These are phyloP conservation scores for Cichlasoma orientale DNA, from an alignment of 2,797 vertebrate genomes.

Conservation along the genomic window DNA sequence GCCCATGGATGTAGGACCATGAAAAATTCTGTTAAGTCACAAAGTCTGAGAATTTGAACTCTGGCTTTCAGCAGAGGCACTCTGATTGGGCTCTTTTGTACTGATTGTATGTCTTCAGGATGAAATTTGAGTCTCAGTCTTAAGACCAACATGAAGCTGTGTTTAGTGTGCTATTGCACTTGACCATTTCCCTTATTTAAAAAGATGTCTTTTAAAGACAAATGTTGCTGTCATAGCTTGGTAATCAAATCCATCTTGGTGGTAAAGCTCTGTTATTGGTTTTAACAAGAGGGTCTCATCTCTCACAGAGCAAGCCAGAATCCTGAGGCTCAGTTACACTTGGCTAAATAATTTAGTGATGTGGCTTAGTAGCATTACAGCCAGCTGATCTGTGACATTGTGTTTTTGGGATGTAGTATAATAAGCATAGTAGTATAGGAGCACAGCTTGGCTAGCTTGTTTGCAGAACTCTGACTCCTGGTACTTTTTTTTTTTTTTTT, in stretches of 20 bases:
- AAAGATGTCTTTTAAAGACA: neutral
- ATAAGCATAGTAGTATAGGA: neutral
- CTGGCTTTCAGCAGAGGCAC: neutral
- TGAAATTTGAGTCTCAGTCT: neutral
- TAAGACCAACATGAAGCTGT: neutral
- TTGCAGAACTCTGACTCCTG: neutral
- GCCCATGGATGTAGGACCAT: too few species aligned
- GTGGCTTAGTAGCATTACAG: constrained; percentile 4
- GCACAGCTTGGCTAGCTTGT: neutral
- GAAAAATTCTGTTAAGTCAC: neutral
- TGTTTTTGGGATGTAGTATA: neutral
- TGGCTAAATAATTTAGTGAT: constrained; percentile 67
- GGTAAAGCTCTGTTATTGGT: neutral
- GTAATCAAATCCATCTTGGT: constrained; percentile 5
- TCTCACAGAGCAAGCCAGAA: neutral
- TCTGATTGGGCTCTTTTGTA: too few species aligned
- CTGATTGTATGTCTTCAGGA: neutral
- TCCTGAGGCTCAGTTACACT: constrained; percentile 50
- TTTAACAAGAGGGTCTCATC: neutral
- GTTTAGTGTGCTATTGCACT: too few species aligned
- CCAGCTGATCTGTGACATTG: constrained; percentile 9
- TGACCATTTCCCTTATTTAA: too few species aligned
- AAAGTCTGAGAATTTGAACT: neutral
- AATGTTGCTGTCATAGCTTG: neutral
- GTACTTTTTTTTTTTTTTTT: neutral